phyloP scores from a whole-genome alignment of 2,797 vertebrate genomes.

The Coranthus polyacanthus region DNA sequence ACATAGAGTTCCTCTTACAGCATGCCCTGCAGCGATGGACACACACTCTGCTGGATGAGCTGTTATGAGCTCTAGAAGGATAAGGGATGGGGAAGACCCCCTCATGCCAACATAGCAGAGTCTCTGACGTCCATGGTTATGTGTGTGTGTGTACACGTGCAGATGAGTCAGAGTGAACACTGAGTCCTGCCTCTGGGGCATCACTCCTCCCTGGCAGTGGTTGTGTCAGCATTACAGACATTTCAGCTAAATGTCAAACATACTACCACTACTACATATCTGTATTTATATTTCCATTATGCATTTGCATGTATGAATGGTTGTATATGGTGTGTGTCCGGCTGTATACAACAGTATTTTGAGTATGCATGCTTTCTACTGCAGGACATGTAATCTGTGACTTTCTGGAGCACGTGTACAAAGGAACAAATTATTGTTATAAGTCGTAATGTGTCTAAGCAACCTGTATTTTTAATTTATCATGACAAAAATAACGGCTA shows the following conservation, averaged over 20 bases:
- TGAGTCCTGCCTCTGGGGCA: conserved; percentile 63
- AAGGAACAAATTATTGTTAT: conserved; percentile 21
- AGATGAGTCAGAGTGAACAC: conserved; percentile 69
- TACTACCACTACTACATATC: conserved; percentile 39
- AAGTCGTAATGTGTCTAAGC: conserved; percentile 3
- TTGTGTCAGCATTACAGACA: conserved; percentile 71
- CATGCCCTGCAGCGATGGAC: conserved; percentile 53
- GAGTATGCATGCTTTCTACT: too few species aligned
- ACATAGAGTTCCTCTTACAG: conserved; percentile 41
- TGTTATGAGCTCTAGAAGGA: conserved; percentile 55
- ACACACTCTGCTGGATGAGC: conserved; percentile 60
- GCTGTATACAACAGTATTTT: conserved; percentile 10
- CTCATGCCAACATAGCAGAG: conserved; percentile 45
- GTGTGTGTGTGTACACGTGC: conserved; percentile 47
- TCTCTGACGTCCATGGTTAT: conserved; percentile 40
- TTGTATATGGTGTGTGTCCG: conserved; percentile 7
- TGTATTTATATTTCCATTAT: conserved; percentile 23
- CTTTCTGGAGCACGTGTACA: conserved; percentile 7
- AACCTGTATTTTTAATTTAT: conserved; percentile 21
- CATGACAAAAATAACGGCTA: too few species aligned
- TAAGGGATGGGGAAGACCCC: conserved; percentile 60
- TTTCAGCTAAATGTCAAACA: conserved; percentile 72
- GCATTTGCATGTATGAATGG: conserved; percentile 16
- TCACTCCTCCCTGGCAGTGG: conserved; percentile 55
- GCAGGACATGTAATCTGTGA: conserved; percentile 17